Evolutionary conservation across 2,888 invertebrate species (phyloP), one percentile per base, ranked within the genome.

Genomic region (Pristionchus entomophagus): DNA sequence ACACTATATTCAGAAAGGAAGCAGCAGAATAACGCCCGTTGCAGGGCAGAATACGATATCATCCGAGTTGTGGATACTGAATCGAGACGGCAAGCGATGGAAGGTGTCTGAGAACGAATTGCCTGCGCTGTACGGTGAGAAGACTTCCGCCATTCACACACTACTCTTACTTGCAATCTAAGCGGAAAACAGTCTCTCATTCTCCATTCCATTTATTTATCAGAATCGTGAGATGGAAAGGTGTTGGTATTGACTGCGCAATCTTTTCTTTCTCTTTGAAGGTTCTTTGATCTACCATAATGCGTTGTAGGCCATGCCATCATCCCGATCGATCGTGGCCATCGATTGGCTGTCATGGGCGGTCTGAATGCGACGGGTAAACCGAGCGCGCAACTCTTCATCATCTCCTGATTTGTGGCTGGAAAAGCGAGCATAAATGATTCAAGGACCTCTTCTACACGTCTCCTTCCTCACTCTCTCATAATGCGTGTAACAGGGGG

Each of bases 301-400:
- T 65, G 62, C 14, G 14, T 41, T 83, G 10, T 49, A 85, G 85
- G 85, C 41, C 85, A 85, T 26, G 49, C 85, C 1, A 77, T 85
- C 22, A 59, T 85, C 22, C 85, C 85, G 38, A 77, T 85, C 38
- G 53, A 38, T 38, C 41, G 59, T 4, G 41, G 85, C 0, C 62
- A 85, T 35, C 35, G 45, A 32, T 56, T 85, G 38, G 73, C 77
- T 17, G 56, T 85, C 19, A 22, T 85, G 6, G 85, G 85, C 17
- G 85, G 85, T 35, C 22, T 73, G 26, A 77, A 38, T 32, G 65
- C 84, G 19, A 51, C 45, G 45, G 84, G 84, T 12, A 69, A 69
- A 80, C 78, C 78, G 35, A 80, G 26, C 51, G 22, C 32, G n/a
- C 10, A 80, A 49, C 51, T 80, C 51, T n/a, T 80, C 22, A 80